A percentile compares a stretch with the other conserved stretches of the same genome.
Conservation (phyloP, 2,888 invertebrate species). For the Litoditis marina region DNA sequence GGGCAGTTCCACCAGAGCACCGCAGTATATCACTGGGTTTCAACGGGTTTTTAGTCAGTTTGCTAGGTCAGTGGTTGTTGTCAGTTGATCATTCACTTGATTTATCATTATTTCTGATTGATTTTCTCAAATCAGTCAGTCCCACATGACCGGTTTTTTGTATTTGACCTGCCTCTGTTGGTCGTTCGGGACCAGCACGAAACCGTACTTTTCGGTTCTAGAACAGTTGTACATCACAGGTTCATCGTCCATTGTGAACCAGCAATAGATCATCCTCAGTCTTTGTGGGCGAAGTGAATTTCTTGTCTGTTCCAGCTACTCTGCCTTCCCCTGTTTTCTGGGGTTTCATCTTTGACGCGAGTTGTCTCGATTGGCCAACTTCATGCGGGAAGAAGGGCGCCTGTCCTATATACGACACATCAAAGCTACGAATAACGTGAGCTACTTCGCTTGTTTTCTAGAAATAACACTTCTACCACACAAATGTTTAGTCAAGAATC, state of each 20-base stretch:
- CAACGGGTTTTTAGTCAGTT: slow-evolving; percentile 59
- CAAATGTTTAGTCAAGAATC: too few species aligned
- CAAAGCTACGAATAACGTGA: slow-evolving; percentile 57
- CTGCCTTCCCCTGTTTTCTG: slow-evolving; percentile 63
- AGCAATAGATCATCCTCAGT: too few species aligned
- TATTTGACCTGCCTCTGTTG: too few species aligned
- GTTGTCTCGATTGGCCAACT: slow-evolving; percentile 63
- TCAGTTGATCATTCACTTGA: neutral
- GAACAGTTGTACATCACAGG: too few species aligned
- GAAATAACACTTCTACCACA: neutral
- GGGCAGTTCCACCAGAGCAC: slow-evolving; percentile 58
- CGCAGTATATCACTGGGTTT: slow-evolving; percentile 59
- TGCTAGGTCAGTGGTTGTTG: slow-evolving; percentile 39
- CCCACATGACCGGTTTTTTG: too few species aligned
- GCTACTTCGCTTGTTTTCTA: slow-evolving; percentile 5
- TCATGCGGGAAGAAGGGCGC: slow-evolving; percentile 61
- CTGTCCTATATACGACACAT: slow-evolving; percentile 63
- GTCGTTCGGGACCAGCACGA: neutral
- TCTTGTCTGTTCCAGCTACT: slow-evolving; percentile 44
- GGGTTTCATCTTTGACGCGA: slow-evolving; percentile 63
- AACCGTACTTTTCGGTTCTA: neutral
- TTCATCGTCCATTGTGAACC: too few species aligned
- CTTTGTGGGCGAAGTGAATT: too few species aligned
- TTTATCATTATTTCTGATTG: neutral
- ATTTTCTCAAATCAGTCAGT: too few species aligned